Conservation (phyloP, 2,888 invertebrate species). For the Abscondita cerata region DNA sequence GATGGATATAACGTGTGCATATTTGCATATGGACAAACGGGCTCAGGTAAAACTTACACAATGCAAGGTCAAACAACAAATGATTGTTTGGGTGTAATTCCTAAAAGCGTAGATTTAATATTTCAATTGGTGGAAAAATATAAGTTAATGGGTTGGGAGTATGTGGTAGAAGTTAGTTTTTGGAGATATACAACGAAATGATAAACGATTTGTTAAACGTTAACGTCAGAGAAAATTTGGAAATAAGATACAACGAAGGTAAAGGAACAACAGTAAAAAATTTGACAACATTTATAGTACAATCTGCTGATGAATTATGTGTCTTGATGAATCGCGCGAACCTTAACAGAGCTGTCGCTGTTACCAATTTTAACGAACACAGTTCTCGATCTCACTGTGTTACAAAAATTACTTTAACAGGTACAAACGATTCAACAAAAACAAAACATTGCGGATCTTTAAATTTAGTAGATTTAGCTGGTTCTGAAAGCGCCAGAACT, state of each 20-base stretch:
- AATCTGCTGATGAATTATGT: conserved; percentile 70
- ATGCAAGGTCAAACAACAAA: conserved; percentile 73
- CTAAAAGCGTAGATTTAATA: conserved; percentile 79
- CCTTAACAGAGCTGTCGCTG: conserved; percentile 73
- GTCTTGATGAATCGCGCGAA: conserved; percentile 77
- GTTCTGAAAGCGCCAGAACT: conserved; percentile 78
- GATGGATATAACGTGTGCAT: conserved; percentile 92
- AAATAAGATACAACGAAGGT: conserved; percentile 64
- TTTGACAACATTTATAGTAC: conserved; percentile 67
- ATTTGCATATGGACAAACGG: conserved; percentile 92
- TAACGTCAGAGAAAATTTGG: conserved; percentile 60
- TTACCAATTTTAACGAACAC: conserved; percentile 67
- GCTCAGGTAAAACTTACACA: conserved; percentile 89
- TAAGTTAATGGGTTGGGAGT: conserved; percentile 78
- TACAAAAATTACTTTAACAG: conserved; percentile 69
- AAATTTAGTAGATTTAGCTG: conserved; percentile 87
- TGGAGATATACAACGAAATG: conserved; percentile 77
- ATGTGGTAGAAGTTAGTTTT: conserved; percentile 68
- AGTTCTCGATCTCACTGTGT: conserved; percentile 63
- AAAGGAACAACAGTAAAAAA: conserved; percentile 66
- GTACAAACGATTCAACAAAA: conserved; percentile 67
- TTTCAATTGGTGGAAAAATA: conserved; percentile 76
- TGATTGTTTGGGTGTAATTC: conserved; percentile 75
- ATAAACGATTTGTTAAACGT: conserved; percentile 64
- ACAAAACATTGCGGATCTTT: conserved; percentile 73